Evolutionary conservation across 2,113 vertebrate species (phyloP).

Genomic region (Catagonus wagneri): DNA sequence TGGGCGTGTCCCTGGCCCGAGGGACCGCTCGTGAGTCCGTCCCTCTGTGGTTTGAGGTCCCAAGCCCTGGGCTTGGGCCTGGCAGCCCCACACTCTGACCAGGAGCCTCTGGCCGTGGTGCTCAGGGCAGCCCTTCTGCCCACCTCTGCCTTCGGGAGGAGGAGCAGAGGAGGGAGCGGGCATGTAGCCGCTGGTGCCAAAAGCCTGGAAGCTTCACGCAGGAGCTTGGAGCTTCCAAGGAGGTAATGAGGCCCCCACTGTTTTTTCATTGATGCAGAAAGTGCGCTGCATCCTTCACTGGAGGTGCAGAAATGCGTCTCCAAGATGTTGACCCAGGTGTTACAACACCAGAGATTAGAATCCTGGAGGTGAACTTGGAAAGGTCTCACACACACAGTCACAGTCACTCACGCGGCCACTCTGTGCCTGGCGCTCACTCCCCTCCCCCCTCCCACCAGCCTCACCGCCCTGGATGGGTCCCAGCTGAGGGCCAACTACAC

Average conservation of each 20-base stretch:
- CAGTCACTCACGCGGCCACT: neutral
- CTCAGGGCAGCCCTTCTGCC: neutral
- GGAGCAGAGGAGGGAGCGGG: neutral
- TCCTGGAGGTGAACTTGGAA: conserved; percentile 17
- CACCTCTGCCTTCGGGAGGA: neutral
- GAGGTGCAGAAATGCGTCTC: conserved; percentile 40
- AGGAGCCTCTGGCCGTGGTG: too few relatives aligned
- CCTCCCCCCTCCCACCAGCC: neutral
- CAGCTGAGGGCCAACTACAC: accelerated
- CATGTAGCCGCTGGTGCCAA: neutral
- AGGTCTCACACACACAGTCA: neutral
- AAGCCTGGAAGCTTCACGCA: neutral
- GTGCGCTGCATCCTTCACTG: neutral
- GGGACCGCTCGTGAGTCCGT: neutral
- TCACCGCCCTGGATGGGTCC: neutral
- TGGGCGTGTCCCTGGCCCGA: neutral
- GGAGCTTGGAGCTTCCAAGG: neutral
- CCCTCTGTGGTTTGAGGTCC: neutral
- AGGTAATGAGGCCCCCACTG: neutral
- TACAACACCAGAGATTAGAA: neutral
- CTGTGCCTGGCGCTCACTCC: accelerated
- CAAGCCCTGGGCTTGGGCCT: neutral
- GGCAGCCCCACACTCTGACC: neutral
- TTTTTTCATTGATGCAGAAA: neutral
- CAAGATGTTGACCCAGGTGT: conserved; percentile 59